Percentiles rank a stretch among this genome's conserved stretches.
Conservation (phyloP, 2,888 invertebrate species). For the Standfussiana lucernea region DNA sequence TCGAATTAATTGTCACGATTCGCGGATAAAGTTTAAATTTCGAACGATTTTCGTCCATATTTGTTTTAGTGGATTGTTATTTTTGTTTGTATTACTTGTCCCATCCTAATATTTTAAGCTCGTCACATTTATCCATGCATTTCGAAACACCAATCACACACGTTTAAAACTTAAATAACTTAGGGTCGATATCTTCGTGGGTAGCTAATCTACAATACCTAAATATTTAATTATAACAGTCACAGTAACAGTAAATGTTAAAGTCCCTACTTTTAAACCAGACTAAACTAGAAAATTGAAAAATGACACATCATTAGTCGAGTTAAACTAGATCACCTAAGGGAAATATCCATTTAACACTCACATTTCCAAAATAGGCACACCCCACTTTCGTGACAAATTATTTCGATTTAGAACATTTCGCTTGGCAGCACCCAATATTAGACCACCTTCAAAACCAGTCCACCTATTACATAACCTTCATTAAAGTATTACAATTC, state of each 20-base stretch:
- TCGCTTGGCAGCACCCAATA: neutral
- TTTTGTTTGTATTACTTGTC: constrained; percentile 8
- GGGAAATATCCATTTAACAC: neutral
- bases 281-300: constrained; percentile 1
- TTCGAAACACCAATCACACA: neutral
- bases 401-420: constrained; percentile 38
- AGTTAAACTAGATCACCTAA: constrained; percentile 13
- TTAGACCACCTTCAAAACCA: constrained; percentile 11
- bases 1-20: constrained; percentile 55
- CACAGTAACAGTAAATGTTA: no score
- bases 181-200: neutral
- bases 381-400: constrained; percentile 6
- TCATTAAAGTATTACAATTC: neutral
- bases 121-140: neutral
- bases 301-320: neutral
- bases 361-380: constrained; percentile 12
- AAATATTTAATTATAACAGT: neutral
- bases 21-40: constrained; percentile 54
- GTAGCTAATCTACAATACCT: neutral
- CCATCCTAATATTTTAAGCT: neutral
- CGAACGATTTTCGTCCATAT: constrained; percentile 30
- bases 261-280: neutral
- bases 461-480: constrained; percentile 17
- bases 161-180: neutral
- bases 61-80: constrained; percentile 26